Evolutionary conservation across 1,140 invertebrate genomes (phyloP).

Genomic region (Leguminivora glycinivorella): DNA sequence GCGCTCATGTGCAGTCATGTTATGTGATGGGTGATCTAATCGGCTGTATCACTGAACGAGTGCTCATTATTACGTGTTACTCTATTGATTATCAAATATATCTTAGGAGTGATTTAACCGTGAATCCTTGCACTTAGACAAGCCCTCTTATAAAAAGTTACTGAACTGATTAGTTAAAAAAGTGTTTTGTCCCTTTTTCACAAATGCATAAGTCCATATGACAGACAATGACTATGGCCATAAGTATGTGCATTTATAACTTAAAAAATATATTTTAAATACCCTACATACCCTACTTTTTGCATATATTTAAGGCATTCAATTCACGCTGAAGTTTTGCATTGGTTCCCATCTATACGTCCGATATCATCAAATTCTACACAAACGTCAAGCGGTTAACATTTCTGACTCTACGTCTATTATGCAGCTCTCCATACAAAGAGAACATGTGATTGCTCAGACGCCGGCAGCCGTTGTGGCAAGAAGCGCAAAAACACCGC

Average conservation of each 20-base stretch:
- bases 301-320: too few species aligned
- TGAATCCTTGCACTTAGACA: background rate
- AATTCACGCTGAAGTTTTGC: too few species aligned
- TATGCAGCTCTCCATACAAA: conserved; percentile 29
- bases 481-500: conserved; percentile 59
- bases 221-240: too few species aligned
- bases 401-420: conserved; percentile 6
- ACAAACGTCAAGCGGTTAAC: background rate
- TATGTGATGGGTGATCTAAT: conserved; percentile 2
- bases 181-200: too few species aligned
- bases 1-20: conserved; percentile 12
- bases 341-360: too few species aligned
- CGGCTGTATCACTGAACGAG: conserved; percentile 1
- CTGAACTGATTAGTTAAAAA: too few species aligned
- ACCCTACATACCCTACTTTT: too few species aligned
- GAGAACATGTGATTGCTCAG: conserved; percentile 46
- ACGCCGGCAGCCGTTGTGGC: conserved; percentile 44
- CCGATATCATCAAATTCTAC: background rate
- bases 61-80: background rate
- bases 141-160: background rate
- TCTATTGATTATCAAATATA: background rate
- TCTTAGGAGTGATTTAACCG: background rate
- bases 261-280: too few species aligned
- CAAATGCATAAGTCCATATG: too few species aligned
- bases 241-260: too few species aligned